Conservation (phyloP, 2,113 vertebrate genomes). For the Cathartes aura region DNA sequence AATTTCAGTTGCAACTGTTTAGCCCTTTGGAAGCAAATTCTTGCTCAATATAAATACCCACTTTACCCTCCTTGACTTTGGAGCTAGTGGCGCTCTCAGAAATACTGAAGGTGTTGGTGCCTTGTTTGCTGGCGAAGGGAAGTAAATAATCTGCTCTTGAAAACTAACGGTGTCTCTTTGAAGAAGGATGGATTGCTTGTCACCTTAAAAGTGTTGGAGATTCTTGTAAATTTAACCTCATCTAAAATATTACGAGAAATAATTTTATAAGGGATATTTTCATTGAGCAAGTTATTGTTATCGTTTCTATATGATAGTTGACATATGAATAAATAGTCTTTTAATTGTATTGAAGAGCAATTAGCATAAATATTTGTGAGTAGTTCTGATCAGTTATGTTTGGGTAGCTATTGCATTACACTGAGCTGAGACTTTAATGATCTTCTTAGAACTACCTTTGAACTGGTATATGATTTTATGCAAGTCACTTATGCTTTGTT, state of each 20-base stretch:
- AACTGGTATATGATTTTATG: neutral
- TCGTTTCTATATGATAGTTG: neutral
- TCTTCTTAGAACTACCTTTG: neutral
- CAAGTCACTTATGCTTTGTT: neutral
- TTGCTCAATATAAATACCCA: neutral
- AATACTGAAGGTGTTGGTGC: neutral
- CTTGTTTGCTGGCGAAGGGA: neutral
- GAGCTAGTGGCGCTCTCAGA: neutral
- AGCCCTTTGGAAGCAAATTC: neutral
- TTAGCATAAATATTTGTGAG: neutral
- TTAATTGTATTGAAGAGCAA: neutral
- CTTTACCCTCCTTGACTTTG: neutral
- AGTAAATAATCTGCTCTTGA: neutral
- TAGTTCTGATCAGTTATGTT: neutral
- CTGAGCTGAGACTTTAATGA: neutral
- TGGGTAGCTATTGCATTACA: neutral
- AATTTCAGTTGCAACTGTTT: neutral
- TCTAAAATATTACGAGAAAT: neutral
- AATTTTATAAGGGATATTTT: neutral
- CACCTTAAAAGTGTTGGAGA: neutral
- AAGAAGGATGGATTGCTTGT: neutral
- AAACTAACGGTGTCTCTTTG: neutral
- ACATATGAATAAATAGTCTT: neutral
- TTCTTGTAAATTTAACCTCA: neutral
- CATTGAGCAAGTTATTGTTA: neutral